These are phyloP conservation scores for Eulithis testata DNA, from an alignment of 2,888 invertebrate species.

Conservation along the genomic window DNA sequence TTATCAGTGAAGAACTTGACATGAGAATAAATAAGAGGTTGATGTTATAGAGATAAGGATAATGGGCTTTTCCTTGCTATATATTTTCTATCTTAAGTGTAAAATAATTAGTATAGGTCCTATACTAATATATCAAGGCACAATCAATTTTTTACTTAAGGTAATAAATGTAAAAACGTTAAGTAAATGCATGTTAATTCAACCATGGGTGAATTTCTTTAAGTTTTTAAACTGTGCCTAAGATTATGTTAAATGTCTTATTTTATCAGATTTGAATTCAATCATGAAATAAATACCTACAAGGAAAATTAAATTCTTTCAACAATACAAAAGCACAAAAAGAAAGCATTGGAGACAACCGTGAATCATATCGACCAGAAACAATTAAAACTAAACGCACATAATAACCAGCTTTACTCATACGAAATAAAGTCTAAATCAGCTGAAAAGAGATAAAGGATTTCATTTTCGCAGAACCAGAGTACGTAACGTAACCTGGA, in stretches of 20 bases:
- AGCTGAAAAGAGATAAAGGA: conserved; percentile 3
- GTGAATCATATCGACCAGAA: conserved; percentile 25
- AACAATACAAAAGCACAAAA: neutral
- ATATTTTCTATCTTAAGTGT: too few relatives aligned
- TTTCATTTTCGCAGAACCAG: conserved; percentile 31
- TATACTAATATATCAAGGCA: too few relatives aligned
- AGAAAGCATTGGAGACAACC: neutral
- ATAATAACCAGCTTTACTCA: conserved; percentile 12
- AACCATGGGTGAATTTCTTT: too few relatives aligned
- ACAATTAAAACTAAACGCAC: conserved; percentile 18
- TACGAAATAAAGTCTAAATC: conserved; percentile 24
- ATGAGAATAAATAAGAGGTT: neutral
- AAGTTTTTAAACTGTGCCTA: too few relatives aligned
- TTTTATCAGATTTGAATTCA: too few relatives aligned
- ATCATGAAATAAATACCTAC: too few relatives aligned
- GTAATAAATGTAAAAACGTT: too few relatives aligned
- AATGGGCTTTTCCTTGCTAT: neutral
- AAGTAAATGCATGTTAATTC: too few relatives aligned
- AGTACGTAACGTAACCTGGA: conserved; percentile 26
- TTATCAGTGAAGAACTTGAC: conserved; percentile 32
- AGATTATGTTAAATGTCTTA: too few relatives aligned
- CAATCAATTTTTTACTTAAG: too few relatives aligned
- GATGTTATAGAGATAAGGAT: neutral
- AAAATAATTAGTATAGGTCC: too few relatives aligned
- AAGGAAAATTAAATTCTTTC: neutral